Conservation (phyloP, 2,113 vertebrate species). For the Prionailurus viverrinus region DNA sequence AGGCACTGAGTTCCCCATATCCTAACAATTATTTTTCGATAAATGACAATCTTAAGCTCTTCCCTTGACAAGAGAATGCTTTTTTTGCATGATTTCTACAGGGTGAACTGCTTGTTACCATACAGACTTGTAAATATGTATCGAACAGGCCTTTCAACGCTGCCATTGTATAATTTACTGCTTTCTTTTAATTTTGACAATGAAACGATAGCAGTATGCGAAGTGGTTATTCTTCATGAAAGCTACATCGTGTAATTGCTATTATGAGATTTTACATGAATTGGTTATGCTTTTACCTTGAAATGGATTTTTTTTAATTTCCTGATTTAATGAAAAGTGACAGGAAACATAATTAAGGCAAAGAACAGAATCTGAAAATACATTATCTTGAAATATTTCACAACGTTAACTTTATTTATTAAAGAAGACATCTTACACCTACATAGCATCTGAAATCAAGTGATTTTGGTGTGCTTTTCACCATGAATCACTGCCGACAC, state of each 20-base stretch:
- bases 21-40: conserved; percentile 63
- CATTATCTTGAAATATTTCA: conserved; percentile 68
- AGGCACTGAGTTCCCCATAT: background rate
- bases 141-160: background rate
- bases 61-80: conserved; percentile 25
- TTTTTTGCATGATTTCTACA: conserved; percentile 25
- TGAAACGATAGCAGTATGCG: background rate
- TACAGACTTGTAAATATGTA: background rate
- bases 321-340: conserved; percentile 78
- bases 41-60: conserved; percentile 38
- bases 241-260: conserved; percentile 63
- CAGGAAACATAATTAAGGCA: conserved; percentile 85
- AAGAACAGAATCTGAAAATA: conserved; percentile 80
- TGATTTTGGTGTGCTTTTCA: background rate
- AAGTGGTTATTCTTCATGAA: conserved; percentile 71
- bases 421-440: background rate
- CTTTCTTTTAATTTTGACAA: conserved; percentile 78
- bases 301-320: conserved; percentile 84
- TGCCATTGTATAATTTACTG: conserved; percentile 44
- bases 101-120: conserved; percentile 36
- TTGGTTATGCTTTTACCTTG: conserved; percentile 80
- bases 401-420: conserved; percentile 63
- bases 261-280: conserved; percentile 74
- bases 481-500: background rate
- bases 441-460: background rate